phyloP scores from a whole-genome alignment of 2,888 invertebrate species.

The Drosophila mimica region DNA sequence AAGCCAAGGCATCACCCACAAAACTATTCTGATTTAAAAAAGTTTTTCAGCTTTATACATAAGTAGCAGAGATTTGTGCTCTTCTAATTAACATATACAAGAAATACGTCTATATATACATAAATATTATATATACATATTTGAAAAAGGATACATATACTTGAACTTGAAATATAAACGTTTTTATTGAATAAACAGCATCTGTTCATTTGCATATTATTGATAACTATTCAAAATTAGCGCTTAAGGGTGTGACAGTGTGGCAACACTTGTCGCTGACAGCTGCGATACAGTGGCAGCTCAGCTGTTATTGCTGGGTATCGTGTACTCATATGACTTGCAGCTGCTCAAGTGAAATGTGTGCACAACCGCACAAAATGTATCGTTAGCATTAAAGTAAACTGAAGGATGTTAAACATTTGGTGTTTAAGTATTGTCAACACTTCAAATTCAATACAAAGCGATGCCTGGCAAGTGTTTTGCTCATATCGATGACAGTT shows the following conservation, averaged over 20 bases:
- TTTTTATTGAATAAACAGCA: slow-evolving; percentile 68
- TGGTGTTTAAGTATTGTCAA: not conserved
- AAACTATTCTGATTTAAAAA: slow-evolving; percentile 23
- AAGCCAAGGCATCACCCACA: slow-evolving; percentile 43
- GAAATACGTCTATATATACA: slow-evolving; percentile 33
- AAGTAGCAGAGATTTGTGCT: slow-evolving; percentile 48
- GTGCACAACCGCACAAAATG: not conserved
- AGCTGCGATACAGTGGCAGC: slow-evolving; percentile 28
- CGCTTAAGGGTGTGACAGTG: slow-evolving; percentile 4
- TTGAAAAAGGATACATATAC: slow-evolving; percentile 56
- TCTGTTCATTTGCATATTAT: not conserved
- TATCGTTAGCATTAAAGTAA: not conserved
- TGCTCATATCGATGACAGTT: slow-evolving; percentile 32
- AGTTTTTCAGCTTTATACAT: slow-evolving; percentile 41
- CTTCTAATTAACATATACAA: slow-evolving; percentile 47
- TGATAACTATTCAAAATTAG: slow-evolving; percentile 4
- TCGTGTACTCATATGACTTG: slow-evolving; percentile 19
- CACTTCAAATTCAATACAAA: not conserved
- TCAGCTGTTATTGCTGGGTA: slow-evolving; percentile 29
- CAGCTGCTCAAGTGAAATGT: not conserved
- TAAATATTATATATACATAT: slow-evolving; percentile 40
- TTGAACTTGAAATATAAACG: slow-evolving; percentile 72
- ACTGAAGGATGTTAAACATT: too few species aligned
- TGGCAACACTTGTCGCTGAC: slow-evolving; percentile 24
- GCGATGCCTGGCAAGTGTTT: not conserved